Evolutionary conservation across 2,113 vertebrate species (phyloP), one percentile per base, ranked within the genome.

Genomic region (Petromus typicus): DNA sequence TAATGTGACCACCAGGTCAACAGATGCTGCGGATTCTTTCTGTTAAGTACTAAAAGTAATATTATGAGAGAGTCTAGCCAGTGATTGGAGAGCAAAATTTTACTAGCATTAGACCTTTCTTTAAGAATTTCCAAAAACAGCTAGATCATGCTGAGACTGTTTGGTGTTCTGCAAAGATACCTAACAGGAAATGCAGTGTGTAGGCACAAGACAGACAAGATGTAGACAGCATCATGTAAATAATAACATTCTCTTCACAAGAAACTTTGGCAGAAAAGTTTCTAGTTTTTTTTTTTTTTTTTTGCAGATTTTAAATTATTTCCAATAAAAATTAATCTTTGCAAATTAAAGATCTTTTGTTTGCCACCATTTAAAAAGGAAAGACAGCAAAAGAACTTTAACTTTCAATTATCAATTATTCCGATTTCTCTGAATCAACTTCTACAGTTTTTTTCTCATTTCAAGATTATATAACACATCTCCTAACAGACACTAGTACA

Each of bases 1-100:
- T 95, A 93, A 97, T 73, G 89, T 82, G 84, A 87, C 94, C 4
- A 3, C 64, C 20, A 34, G 86, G 81, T 95, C 93, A 79, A 89
- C 40, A 92, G 67, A 37, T n/a, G 30, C 30, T 93, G 43, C 61
- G 54, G 37, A 51, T 56, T 87, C 91, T 75, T 90, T 63, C 51
- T 79, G 66, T 90, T 51, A 84, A 87, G 91, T 57, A 82, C 48
- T 48, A 92, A 57, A 61, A 71, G 25, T 37, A 22, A 7, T 73
- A 63, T 48, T 84, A 93, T 23, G 34, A 71, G 91, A 71, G 76
- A 25, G 69, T 54, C 85, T 76, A 69, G 34, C 48, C 45, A 67
- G 85, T 89, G 89, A 87, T 54, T 37, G 86, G 45, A 37, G 51
- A 45, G 79, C 73, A 78, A 25, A 80, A 69, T 30, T 93, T 90